These are phyloP conservation scores for Eriosoma lanigerum DNA, from an alignment of 1,140 invertebrate species.

Conservation along the genomic window DNA sequence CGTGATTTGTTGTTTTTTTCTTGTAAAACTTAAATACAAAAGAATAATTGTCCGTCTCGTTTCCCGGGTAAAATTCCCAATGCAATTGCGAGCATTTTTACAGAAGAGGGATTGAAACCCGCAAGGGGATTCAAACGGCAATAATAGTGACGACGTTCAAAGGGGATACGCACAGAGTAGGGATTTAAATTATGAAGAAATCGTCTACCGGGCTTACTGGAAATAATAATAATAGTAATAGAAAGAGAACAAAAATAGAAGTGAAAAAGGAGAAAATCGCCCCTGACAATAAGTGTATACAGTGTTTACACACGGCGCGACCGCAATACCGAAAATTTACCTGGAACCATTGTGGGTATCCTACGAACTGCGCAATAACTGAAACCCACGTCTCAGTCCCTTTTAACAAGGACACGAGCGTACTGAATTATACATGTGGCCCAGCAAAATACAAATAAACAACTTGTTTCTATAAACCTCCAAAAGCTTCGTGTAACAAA, in stretches of 20 bases:
- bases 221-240: conserved; percentile 23
- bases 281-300: not conserved
- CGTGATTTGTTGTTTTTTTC: not conserved
- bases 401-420: not conserved
- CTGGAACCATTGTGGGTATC: not conserved
- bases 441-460: not conserved
- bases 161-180: not conserved
- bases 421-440: conserved; percentile 13
- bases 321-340: not conserved
- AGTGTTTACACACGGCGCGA: not conserved
- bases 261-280: not conserved
- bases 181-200: conserved; percentile 42
- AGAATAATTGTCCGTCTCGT: too few species aligned
- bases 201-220: not conserved
- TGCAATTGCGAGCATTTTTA: too few species aligned
- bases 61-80: too few species aligned
- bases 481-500: conserved; percentile 16
- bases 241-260: not conserved
- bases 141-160: not conserved
- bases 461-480: conserved; percentile 1
- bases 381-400: not conserved
- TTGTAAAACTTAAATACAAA: too few species aligned
- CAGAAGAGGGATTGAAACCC: not conserved
- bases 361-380: not conserved
- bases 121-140: conserved; percentile 8